Evolutionary conservation across 2,113 vertebrate species (phyloP).

Genomic region (Tenrec ecaudatus): DNA sequence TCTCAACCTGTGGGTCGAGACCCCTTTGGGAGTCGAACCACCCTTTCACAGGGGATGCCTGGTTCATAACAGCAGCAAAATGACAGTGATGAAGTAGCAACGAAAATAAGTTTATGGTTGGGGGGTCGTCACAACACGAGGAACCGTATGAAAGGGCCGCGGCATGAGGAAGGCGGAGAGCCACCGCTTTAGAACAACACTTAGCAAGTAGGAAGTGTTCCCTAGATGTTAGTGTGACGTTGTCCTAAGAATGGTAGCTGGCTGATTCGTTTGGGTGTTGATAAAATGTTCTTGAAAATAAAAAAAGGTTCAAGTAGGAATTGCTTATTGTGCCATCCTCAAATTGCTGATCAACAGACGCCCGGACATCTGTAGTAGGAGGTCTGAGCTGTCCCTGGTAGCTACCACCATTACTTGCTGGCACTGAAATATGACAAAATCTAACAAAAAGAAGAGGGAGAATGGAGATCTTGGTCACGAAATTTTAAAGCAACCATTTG

Average conservation of each 20-base stretch:
- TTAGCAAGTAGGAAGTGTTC: neutral
- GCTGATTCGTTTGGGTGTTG: slow-evolving; percentile 10
- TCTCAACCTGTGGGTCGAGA: no score
- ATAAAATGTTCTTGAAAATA: slow-evolving; percentile 37
- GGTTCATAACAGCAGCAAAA: no score
- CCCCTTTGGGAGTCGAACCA: no score
- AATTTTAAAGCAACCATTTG: slow-evolving; percentile 10
- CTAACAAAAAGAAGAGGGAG: neutral
- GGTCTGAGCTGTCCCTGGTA: neutral
- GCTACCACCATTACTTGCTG: neutral
- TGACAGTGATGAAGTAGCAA: no score
- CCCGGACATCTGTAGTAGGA: no score
- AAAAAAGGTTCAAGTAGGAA: neutral
- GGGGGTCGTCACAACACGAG: no score
- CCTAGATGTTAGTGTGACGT: neutral
- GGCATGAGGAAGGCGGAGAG: no score
- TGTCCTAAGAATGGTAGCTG: neutral
- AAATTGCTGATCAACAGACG: neutral
- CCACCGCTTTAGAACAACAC: no score
- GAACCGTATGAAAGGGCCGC: no score
- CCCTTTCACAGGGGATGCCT: no score
- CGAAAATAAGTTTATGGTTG: no score
- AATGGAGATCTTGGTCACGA: neutral
- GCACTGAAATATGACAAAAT: neutral
- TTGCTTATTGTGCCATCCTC: neutral